A percentile compares a stretch with the other conserved stretches of the same genome.
phyloP scores from a whole-genome alignment of 2,113 vertebrate genomes.

The Clarias magur region DNA sequence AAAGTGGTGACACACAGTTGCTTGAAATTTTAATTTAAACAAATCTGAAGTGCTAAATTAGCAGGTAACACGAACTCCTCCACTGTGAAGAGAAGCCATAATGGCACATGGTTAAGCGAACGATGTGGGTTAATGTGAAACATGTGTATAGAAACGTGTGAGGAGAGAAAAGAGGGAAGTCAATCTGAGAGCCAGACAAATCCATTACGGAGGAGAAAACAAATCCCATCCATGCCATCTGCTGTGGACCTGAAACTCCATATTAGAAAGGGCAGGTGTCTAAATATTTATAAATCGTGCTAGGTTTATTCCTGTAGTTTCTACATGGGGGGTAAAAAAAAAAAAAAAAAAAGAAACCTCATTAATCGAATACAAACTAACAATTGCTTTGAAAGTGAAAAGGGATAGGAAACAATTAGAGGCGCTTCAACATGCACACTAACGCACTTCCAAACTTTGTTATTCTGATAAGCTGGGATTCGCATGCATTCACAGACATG shows the following conservation, averaged over 20 bases:
- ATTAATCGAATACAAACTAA: conserved; percentile 74
- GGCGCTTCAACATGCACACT: conserved; percentile 35
- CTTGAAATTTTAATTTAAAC: conserved; percentile 15
- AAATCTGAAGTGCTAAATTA: conserved; percentile 11
- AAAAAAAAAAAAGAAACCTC: conserved; percentile 52
- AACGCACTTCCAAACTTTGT: conserved; percentile 46
- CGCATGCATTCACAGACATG: conserved; percentile 36
- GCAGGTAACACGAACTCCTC: conserved; percentile 24
- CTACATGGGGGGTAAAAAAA: conserved; percentile 54
- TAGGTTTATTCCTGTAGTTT: conserved; percentile 70
- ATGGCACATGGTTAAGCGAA: not conserved
- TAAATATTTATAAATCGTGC: conserved; percentile 75
- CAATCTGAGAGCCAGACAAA: conserved; percentile 47
- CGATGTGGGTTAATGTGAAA: conserved; percentile 9
- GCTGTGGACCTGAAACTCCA: conserved; percentile 60
- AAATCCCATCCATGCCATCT: conserved; percentile 67
- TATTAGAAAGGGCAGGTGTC: conserved; percentile 76
- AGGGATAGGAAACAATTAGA: conserved; percentile 59
- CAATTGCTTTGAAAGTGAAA: conserved; percentile 65
- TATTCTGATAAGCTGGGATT: conserved; percentile 49
- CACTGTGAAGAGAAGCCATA: not conserved
- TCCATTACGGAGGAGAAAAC: conserved; percentile 65
- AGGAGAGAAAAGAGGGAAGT: conserved; percentile 23
- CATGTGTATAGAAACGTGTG: conserved; percentile 2
- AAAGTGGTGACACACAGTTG: conserved; percentile 14